phyloP scores from a whole-genome alignment of 2,113 vertebrate genomes.

The Lampris incognitus region DNA sequence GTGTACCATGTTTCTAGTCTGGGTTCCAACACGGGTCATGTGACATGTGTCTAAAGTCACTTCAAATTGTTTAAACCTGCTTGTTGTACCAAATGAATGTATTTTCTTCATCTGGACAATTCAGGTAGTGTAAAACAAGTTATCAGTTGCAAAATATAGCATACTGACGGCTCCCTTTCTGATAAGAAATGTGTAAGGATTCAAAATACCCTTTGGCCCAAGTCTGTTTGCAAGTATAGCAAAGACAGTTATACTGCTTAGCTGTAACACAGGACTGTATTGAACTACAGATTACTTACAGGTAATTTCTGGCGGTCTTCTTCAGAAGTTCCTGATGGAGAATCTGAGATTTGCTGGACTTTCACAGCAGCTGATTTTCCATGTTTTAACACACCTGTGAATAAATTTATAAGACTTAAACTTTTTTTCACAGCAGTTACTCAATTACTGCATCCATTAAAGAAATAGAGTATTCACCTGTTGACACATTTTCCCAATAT shows the following conservation, averaged over 20 bases:
- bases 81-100: no score
- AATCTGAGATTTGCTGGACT: constrained; percentile 8
- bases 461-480: constrained; percentile 53
- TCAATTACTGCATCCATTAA: not conserved
- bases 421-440: not conserved
- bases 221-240: no score
- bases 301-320: constrained; percentile 40
- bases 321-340: constrained; percentile 23
- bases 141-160: no score
- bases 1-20: constrained; percentile 12
- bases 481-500: constrained; percentile 31
- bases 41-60: constrained; percentile 16
- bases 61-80: no score
- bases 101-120: no score
- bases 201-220: no score
- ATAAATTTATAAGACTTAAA: constrained; percentile 15
- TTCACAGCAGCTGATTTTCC: not conserved
- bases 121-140: no score
- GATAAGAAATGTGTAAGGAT: no score
- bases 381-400: constrained; percentile 38
- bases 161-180: no score
- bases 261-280: no score
- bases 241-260: not conserved
- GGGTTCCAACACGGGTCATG: constrained; percentile 28
- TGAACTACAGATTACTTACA: constrained; percentile 46